These are phyloP conservation scores for Venustoraphidia nigricollis DNA, from an alignment of 2,888 invertebrate genomes.

Conservation along the genomic window DNA sequence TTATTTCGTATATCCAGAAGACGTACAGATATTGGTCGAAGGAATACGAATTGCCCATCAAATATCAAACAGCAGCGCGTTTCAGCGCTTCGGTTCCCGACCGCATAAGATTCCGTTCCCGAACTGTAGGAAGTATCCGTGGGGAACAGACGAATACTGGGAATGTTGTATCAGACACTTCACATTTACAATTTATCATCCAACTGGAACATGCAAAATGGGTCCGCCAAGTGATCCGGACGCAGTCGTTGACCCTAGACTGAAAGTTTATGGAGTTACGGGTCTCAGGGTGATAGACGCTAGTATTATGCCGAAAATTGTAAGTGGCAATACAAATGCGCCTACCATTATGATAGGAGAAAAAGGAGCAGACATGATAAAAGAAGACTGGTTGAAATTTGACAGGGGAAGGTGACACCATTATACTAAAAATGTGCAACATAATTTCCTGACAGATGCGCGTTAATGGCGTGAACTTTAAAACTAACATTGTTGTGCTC, in stretches of 20 bases:
- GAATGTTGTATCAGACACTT: conserved; percentile 70
- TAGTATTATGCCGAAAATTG: conserved; percentile 77
- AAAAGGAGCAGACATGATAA: conserved; percentile 78
- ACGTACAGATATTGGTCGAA: conserved; percentile 62
- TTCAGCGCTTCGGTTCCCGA: conserved; percentile 64
- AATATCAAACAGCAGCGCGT: conserved; percentile 62
- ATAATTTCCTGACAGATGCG: too few species aligned
- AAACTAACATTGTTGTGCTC: too few species aligned
- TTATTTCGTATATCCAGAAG: conserved; percentile 75
- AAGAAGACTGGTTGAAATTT: conserved; percentile 53
- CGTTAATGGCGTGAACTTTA: too few species aligned
- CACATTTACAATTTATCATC: conserved; percentile 71
- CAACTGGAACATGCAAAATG: conserved; percentile 76
- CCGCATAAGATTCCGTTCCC: conserved; percentile 70
- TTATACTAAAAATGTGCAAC: too few species aligned
- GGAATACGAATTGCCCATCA: conserved; percentile 74
- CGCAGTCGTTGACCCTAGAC: conserved; percentile 65
- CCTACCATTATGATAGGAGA: conserved; percentile 84
- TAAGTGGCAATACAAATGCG: conserved; percentile 82
- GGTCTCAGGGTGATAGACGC: conserved; percentile 69
- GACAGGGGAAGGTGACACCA: too few species aligned
- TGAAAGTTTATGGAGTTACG: conserved; percentile 63
- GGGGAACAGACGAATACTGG: conserved; percentile 75
- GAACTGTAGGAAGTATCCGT: conserved; percentile 55
- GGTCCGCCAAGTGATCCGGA: conserved; percentile 58